Base-by-base conservation (phyloP, 2,797 vertebrate species). In the Melanotaenia boesemani region DNA sequence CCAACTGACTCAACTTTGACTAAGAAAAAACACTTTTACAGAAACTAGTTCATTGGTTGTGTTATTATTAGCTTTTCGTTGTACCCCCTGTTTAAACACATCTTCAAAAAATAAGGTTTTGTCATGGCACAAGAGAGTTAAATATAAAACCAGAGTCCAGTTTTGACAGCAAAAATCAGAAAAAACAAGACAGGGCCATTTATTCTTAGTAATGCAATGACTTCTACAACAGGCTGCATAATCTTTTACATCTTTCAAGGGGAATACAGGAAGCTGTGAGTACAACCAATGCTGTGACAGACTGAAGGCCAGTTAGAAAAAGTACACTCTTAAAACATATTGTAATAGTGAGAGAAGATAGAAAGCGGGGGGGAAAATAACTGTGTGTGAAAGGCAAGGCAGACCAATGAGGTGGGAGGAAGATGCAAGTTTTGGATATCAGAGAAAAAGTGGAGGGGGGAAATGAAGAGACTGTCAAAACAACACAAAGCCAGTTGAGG, bases 31-130 rank as follows among this genome's bases (percentile, higher is more conserved):
- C 66, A 37, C 15, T 67, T 60, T 74, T 65, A 76, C 44, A 70
- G 28, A 48, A 72, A 71, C 57, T n/a, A 48, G 67, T 28, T 74
- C 63, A 9, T 86, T 83, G 69, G 74, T 75, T 63, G 71, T 44
- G 70, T 69, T 82, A 52, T 69, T 82, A 52, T 61, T 57, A 63
- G 79, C 84, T 81, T 80, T 84, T 86, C 68, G 84, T 80, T 80
- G 34, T 11, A 15, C 75, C 52, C 34, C 63, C n/a, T 24, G 24
- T 69, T 59, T 63, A 39, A 48, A 74, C 50, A 80, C 67, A 72
- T 28, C 83, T 86, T 75, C 56, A 65, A 46, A 30, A 30, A 30
- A 30, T 30, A 30, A 30, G 28, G 28, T 30, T 30, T 30, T 30
- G 30, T 30, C 28, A 30, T 30, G 28, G 28, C 28, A 30, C 30